phyloP scores from a whole-genome alignment of 2,888 invertebrate genomes.

The Eubasilissa splendida region DNA sequence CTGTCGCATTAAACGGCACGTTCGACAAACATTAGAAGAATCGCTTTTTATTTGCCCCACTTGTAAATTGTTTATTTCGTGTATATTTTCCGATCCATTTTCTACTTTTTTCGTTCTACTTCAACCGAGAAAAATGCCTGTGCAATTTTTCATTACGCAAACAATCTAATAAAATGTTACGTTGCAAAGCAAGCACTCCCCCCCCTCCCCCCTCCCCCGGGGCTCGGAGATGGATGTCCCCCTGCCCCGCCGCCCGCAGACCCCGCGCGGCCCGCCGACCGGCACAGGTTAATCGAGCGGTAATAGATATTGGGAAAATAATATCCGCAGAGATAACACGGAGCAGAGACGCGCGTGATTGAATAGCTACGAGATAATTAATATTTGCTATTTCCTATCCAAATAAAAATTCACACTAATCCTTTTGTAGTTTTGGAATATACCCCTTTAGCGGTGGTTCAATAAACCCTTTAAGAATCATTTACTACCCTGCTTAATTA shows the following conservation, averaged over 20 bases:
- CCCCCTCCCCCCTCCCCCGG: neutral
- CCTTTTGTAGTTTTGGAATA: neutral
- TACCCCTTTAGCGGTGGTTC: neutral
- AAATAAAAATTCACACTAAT: neutral
- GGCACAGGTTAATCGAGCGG: conserved; percentile 52
- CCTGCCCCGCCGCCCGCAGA: neutral
- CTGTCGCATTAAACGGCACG: no score
- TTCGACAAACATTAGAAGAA: no score
- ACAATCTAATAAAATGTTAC: conserved; percentile 53
- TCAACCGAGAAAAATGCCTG: conserved; percentile 41
- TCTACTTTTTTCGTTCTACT: conserved; percentile 19
- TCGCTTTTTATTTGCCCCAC: neutral
- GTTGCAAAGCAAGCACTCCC: neutral
- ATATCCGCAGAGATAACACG: conserved; percentile 18
- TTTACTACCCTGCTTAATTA: no score
- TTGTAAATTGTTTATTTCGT: neutral
- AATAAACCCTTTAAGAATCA: neutral
- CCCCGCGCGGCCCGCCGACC: neutral
- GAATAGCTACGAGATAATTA: conserved; percentile 11
- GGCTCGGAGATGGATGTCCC: neutral
- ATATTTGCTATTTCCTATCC: conserved; percentile 4
- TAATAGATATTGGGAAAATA: conserved; percentile 51
- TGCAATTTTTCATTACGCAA: conserved; percentile 54
- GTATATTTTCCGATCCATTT: conserved; percentile 17
- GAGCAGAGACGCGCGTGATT: conserved; percentile 26